phyloP scores from a whole-genome alignment of 2,113 vertebrate genomes.

The Rhagologus leucostigma region DNA sequence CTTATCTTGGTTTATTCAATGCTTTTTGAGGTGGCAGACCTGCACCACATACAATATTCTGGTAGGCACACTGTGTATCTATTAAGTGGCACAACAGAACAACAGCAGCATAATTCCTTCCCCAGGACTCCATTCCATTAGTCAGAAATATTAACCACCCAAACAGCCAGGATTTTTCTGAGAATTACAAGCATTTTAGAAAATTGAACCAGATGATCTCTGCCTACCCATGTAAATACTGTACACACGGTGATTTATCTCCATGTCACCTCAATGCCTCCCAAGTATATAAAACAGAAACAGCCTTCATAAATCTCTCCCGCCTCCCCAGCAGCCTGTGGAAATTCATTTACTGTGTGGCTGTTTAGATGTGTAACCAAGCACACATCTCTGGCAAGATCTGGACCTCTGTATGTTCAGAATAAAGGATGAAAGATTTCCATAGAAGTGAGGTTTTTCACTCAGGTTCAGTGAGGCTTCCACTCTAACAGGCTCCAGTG shows the following conservation, averaged over 20 bases:
- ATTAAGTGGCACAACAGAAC: background rate
- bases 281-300: constrained; percentile 42
- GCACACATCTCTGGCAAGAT: background rate
- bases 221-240: constrained; percentile 23
- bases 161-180: background rate
- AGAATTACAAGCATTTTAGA: constrained; percentile 12
- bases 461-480: background rate
- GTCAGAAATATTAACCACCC: constrained; percentile 4
- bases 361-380: background rate
- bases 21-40: background rate
- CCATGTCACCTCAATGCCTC: constrained; percentile 19
- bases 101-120: background rate
- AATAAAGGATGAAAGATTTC: background rate
- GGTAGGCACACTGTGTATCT: background rate
- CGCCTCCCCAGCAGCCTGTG: background rate
- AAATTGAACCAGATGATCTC: constrained; percentile 38
- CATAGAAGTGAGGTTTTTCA: background rate
- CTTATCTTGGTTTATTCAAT: background rate
- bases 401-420: background rate
- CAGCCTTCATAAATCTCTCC: constrained; percentile 37
- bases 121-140: background rate
- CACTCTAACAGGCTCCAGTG: background rate
- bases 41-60: background rate
- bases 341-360: constrained; percentile 15
- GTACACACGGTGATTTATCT: constrained; percentile 1